Conservation (phyloP, 2,797 vertebrate species). For the Parauchenoglanis punctatus region DNA sequence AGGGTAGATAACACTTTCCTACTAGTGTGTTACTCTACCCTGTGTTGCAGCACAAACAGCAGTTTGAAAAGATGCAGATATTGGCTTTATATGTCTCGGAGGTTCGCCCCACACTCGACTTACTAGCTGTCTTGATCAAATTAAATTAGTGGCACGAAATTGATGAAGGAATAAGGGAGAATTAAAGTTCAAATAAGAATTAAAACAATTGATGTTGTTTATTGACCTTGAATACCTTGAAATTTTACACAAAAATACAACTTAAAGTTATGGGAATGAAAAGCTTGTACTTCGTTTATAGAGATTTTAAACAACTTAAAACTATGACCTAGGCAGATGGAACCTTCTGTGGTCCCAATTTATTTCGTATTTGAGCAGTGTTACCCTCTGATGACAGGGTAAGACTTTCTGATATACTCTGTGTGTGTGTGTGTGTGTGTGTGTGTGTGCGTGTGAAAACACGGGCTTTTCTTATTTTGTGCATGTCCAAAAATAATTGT, state of each 20-base stretch:
- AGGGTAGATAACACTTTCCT: background rate
- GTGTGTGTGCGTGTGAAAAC: background rate
- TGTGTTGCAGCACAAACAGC: background rate
- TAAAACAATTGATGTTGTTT: background rate
- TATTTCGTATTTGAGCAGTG: background rate
- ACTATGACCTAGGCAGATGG: background rate
- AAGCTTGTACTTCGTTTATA: background rate
- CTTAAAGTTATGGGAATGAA: background rate
- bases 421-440: background rate
- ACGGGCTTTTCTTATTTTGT: slow-evolving; percentile 10
- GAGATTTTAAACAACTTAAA: background rate
- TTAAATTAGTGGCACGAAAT: background rate
- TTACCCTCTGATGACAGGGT: background rate
- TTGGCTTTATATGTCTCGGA: background rate
- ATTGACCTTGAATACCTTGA: background rate
- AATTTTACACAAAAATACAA: background rate
- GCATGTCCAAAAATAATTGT: background rate
- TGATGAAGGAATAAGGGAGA: background rate
- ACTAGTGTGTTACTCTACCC: background rate
- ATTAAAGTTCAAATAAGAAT: background rate
- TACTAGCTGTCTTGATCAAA: background rate
- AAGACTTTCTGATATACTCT: background rate
- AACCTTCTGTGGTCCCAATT: slow-evolving; percentile 6
- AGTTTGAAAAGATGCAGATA: background rate
- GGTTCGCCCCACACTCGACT: background rate